Evolutionary conservation across 2,113 vertebrate species (phyloP), one percentile per base, ranked within the genome.

Genomic region (Alligator sinensis): DNA sequence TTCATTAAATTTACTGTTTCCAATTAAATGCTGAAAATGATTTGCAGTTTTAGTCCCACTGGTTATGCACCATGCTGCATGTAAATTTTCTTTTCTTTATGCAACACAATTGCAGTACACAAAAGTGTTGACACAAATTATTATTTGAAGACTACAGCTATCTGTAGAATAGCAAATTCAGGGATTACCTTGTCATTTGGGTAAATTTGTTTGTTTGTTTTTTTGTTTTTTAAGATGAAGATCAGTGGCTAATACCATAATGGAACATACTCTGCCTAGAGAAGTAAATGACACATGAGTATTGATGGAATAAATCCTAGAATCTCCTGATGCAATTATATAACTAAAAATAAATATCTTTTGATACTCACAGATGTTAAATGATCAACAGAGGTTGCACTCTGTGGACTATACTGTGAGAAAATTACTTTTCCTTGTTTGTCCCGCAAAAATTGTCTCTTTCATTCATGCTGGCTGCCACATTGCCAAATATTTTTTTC

Each of bases 221-320:
- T 4, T 84, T 81, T 38, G 18, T 24, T 57, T 55, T 47, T 47
- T 24, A 11, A 28, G 1, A 1, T 25, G 4, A 2, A 60, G 57
- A 21, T 30, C 62, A 4, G 57, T 4, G 60, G 17, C 5, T 74
- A 28, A 19, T 16, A 2, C 7, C 19, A 2, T 47, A 47, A 11
- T 11, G 3, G 19, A 15, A 11, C 24, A 0, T 6, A 1, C 19
- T 2, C 17, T 10, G 60, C 47, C 77, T 47, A 64, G 61, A 34
- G 38, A 15, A 81, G n/a, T 60, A 30, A 0, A 1, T 0, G 21
- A n/a, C 77, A n/a, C 77, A 11, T 57, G 47, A 28, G 59, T 5
- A 1, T 0, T 1, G n/a, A 21, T 22, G 22, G n/a, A 87, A 7
- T 3, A 17, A 6, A 0, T 0, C 11, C 84, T 34, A 82, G 78